Percentiles rank a stretch among this genome's conserved stretches.
These are phyloP conservation scores for Disparrhopalites patrizii DNA, from an alignment of 2,888 invertebrate genomes.

Conservation along the genomic window DNA sequence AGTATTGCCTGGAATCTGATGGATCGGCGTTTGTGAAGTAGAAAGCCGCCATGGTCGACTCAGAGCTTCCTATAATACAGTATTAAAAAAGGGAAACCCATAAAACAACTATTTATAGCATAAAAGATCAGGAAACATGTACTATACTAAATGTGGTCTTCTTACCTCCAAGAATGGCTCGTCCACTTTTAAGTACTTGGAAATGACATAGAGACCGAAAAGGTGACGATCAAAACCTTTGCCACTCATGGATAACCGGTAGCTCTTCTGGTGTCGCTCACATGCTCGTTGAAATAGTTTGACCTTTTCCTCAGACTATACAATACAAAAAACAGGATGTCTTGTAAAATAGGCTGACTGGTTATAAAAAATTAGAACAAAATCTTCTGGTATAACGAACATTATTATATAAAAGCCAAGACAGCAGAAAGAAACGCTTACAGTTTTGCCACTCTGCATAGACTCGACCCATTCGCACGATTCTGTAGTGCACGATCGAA, in stretches of 20 bases:
- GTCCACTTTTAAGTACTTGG: constrained; percentile 93
- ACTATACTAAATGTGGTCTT: too few relatives aligned
- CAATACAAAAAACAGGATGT: not conserved
- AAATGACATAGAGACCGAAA: constrained; percentile 96
- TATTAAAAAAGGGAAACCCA: constrained; percentile 36
- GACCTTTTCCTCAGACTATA: constrained; percentile 51
- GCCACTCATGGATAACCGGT: constrained; percentile 97
- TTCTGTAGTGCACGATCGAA: constrained; percentile 78
- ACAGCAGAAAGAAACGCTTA: not conserved
- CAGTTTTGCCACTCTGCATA: not conserved
- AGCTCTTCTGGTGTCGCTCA: constrained; percentile 76
- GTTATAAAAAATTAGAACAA: too few relatives aligned
- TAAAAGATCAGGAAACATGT: not conserved
- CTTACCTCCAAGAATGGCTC: constrained; percentile 79
- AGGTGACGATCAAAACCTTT: constrained; percentile 95
- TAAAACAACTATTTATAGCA: not conserved
- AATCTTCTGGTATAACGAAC: too few relatives aligned
- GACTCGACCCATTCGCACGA: not conserved
- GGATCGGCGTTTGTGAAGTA: constrained; percentile 96
- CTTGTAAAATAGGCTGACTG: not conserved
- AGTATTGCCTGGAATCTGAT: constrained; percentile 54
- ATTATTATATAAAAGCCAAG: not conserved
- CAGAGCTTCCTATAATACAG: constrained; percentile 69
- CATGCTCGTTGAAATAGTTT: constrained; percentile 69
- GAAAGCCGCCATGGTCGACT: constrained; percentile 98